Evolutionary conservation across 37 sponge, comb jelly and placozoan genomes (phyloP), one percentile per base, ranked within the genome.

Genomic region (Beroe forskalii): DNA sequence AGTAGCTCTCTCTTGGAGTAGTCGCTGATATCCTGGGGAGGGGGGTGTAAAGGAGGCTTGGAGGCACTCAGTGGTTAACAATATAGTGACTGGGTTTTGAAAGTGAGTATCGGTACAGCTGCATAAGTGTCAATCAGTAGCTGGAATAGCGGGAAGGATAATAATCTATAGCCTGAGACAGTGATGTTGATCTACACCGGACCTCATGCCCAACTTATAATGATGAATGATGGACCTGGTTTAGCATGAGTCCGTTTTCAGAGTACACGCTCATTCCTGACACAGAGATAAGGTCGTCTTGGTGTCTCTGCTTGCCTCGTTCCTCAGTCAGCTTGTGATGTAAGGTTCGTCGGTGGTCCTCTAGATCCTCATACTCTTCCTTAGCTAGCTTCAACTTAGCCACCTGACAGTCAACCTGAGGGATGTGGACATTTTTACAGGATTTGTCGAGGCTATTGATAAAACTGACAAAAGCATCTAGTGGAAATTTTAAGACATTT

Each of bases 231-330:
- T 48, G 12, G 0, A 80, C 86, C 86, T 80, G 55, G 31, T 44
- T 80, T 6, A 80, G 30, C 55, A 80, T 41, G 30, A 80, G 86
- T 23, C 86, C 86, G 30, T 80, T 41, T 80, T 80, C 86, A 1
- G 86, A 80, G 55, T 80, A 80, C 6, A 80, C 55, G 27, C 86
- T 80, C 86, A 80, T 80, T 30, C 86, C 86, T 1, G 86, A 80
- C 27, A 80, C 8, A 4, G 86, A 80, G 40, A 80, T 80, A 24
- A 80, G 86, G 40, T 80, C 86, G 86, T 80, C 86, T 17, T 23
- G 22, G 0, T 44, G 55, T 44, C 86, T 41, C 30, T 42, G 48
- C 20, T 80, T 80, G 24, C 86, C 86, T 25, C 86, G 23, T 48
- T 80, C 86, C 48, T 23, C 28, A 0, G 40, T 80, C 55, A 80